Evolutionary conservation across 2,797 vertebrate species (phyloP).

Genomic region (Limosa lapponica): DNA sequence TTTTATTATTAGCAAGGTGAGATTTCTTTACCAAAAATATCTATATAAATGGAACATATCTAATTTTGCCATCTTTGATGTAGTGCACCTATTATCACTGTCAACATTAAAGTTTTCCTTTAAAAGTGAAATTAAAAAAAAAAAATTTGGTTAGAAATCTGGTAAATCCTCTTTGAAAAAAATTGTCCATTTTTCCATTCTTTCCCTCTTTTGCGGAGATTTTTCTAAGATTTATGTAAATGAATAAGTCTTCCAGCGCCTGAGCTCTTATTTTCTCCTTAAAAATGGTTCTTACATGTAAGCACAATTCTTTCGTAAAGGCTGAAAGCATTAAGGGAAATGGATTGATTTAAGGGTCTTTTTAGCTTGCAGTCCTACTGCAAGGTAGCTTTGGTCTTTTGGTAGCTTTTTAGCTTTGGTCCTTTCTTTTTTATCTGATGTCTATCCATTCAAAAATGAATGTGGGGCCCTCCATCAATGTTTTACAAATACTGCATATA

Average conservation of each 20-base stretch:
- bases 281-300: background rate
- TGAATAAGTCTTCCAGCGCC: background rate
- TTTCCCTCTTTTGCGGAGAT: background rate
- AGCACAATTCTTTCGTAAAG: background rate
- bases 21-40: background rate
- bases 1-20: background rate
- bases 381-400: too few species aligned
- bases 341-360: background rate
- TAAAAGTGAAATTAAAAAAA: background rate
- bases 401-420: too few species aligned
- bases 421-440: background rate
- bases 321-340: background rate
- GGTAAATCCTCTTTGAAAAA: background rate
- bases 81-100: background rate
- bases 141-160: background rate
- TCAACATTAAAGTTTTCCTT: background rate
- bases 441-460: background rate
- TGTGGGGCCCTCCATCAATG: background rate
- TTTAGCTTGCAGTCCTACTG: background rate
- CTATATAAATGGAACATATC: background rate
- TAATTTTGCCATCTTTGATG: background rate
- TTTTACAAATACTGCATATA: background rate
- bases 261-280: background rate
- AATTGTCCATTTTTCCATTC: background rate
- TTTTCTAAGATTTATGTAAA: background rate